phyloP scores from a whole-genome alignment of 2,888 invertebrate genomes.

The Rotaria magnacalcarata region DNA sequence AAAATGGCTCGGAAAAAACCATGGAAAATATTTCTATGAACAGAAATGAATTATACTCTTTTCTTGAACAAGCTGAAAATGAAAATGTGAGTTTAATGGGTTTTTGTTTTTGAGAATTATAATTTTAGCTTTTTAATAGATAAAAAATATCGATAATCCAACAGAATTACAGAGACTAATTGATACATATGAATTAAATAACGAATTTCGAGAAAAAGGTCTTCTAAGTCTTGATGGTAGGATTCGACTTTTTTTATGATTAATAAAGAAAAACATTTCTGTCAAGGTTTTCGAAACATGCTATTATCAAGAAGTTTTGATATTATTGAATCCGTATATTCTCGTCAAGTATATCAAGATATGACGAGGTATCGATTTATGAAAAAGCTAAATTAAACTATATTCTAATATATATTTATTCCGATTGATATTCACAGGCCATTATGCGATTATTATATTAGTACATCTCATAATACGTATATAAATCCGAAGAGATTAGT shows the following conservation, averaged over 20 bases:
- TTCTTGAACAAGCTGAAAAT: neutral
- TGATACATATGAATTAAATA: neutral
- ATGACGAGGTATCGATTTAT: neutral
- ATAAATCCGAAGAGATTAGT: neutral
- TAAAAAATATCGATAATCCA: neutral
- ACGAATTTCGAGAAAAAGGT: neutral
- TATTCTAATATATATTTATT: neutral
- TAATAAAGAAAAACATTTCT: too few relatives aligned
- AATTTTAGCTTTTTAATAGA: too few relatives aligned
- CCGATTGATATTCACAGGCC: neutral
- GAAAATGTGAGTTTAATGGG: neutral
- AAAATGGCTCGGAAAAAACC: neutral
- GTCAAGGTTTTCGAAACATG: neutral
- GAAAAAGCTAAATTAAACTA: neutral
- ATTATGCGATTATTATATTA: neutral
- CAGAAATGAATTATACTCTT: neutral
- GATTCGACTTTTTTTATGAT: neutral
- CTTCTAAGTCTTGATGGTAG: neutral
- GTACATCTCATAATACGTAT: slow-evolving; percentile 17
- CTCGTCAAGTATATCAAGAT: neutral
- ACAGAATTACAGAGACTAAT: neutral
- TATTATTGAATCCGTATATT: neutral
- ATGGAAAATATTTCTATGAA: neutral
- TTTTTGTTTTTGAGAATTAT: too few relatives aligned
- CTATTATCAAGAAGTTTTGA: neutral